Evolutionary conservation across 2,797 vertebrate genomes (phyloP), one percentile per base, ranked within the genome.

Genomic region (Smutsia gigantea): DNA sequence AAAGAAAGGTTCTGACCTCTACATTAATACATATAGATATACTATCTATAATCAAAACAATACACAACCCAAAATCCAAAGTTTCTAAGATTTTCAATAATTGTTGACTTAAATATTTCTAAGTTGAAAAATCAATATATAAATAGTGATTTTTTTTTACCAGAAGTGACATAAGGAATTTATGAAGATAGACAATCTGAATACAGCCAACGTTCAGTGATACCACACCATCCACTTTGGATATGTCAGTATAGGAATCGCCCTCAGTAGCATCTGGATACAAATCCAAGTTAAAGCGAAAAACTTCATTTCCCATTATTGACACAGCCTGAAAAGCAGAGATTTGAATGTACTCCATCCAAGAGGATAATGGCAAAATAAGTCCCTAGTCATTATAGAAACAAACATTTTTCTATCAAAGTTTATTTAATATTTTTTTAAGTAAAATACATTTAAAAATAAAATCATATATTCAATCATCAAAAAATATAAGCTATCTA

Each of bases 281-380:
- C 96, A 99, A 96, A 27, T 97, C 98, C 96, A 99, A 97, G 88
- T 98, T 99, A 97, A 99, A 99, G 98, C 99, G 99, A 98, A 99
- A 99, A 96, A 99, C 99, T 98, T 99, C 99, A 97, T 99, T 99
- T 46, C 99, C 99, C 97, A 99, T 96, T 95, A 99, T 99, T 78
- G 99, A 99, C 90, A 99, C 99, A 0, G 98, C 99, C 99, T 99
- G 95, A 88, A 98, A 97, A 96, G 96, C n/a, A 98, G 25, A 98
- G 55, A 95, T 46, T 1, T 91, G 55, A 97, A 94, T 55, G 57
- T 75, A 71, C 37, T 83, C 39, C 25, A 64, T 75, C 25, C 59
- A 89, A 66, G 17, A 92, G 59, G 25, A 81, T 34, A 95, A 66
- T 8, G 37, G 79, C 49, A 87, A 92, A 87, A 72, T 72, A 66